Base-by-base conservation (phyloP, 2,113 vertebrate genomes). In the Tretioscincus oriximinensis region DNA sequence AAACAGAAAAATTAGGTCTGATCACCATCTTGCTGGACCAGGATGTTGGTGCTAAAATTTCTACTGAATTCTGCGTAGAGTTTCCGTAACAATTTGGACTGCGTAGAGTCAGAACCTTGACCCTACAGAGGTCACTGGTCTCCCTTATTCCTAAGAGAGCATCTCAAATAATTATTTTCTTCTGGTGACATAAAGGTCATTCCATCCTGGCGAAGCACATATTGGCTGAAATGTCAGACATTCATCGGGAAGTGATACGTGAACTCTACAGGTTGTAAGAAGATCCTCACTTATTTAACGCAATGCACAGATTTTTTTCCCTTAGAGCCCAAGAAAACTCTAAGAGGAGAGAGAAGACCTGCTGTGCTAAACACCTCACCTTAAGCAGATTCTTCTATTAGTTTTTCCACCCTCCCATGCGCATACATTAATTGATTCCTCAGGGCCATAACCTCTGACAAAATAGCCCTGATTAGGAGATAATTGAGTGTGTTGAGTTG, bases 401-500 rank as follows among this genome's bases (percentile, higher is more conserved):
- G 35, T 41, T 5, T 41, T 41, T 5, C 35, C 54, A 2, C 54
- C 54, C 54, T 16, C 9, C 49, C 49, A 58, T 77, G 85, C 85
- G 87, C 91, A 89, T 91, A 90, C 92, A 84, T 80, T 86, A 95
- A 96, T 94, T 94, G 95, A 95, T 93, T 94, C 93, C 94, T 93
- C 61, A 79, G 94, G 94, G 94, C 95, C 93, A 94, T 94, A 93
- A 94, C 95, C 94, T 95, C 94, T 93, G 95, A 94, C 94, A 95
- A 93, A 95, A 91, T 16, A 89, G 92, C 85, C 93, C 92, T 91
- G 94, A 94, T 94, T 85, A 93, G 90, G 89, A 93, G 93, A 95
- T 95, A 95, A 96, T 95, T 93, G 95, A 93, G 90, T 92, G 94
- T 85, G 85, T 78, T 78, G 92, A 93, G 90, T 84, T 88, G 91